Base-by-base conservation (phyloP, 2,888 invertebrate genomes). In the Drosophila cognata region DNA sequence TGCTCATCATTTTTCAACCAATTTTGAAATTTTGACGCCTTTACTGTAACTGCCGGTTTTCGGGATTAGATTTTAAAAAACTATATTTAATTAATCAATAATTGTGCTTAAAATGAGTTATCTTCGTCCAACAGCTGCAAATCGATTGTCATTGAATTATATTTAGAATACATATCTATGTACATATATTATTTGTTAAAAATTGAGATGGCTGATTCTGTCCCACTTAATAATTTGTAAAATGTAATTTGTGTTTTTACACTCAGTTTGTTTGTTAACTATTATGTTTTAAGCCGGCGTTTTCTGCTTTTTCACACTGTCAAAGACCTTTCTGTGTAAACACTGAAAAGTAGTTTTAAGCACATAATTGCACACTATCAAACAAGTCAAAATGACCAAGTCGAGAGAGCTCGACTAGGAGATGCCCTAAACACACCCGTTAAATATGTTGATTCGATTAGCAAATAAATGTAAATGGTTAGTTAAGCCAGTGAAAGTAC, bases 261-360 rank as follows among this genome's bases (percentile, higher is more conserved):
- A 16, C 35, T 10, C 41, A 1, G 13, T 68, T 41, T 50, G 18
- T 28, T 35, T 67, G 13, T 16, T 33, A 16, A 41, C 28, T 51
- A 25, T 41, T 70, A 41, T 35, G 36, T 53, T 53, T 3, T 43
- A 6, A 29, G 35, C 48, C 36, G 18, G 41, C n/a, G 5, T 35
- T 64, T 64, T 29, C 48, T 35, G 28, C 29, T 8, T 28, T 52
- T 62, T 51, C 65, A 78, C 71, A 72, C 64, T 75, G 72, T 67
- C 76, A 82, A 59, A 75, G 74, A 76, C 72, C 65, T 75, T 72
- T 82, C 56, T 52, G 63, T 76, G 71, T 64, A 53, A 70, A 52
- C 51, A 48, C 55, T 67, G 13, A 75, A 79, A 82, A 79, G 56
- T 66, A 68, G 74, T 48, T 51, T 64, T 62, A 65, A 74, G 46